Evolutionary conservation across 2,113 vertebrate genomes (phyloP).

Genomic region (Silurus meridionalis): DNA sequence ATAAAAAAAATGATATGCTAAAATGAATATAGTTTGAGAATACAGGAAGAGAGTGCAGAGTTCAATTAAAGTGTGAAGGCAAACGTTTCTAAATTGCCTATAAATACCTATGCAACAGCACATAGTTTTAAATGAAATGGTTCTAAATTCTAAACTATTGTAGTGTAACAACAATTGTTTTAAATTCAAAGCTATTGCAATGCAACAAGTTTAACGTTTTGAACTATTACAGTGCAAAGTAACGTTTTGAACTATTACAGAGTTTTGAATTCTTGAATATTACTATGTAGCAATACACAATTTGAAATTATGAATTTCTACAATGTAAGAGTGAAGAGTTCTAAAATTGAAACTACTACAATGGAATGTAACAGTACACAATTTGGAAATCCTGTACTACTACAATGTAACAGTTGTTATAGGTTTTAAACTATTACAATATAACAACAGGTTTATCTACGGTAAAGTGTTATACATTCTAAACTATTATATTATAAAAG

Average conservation of each 20-base stretch:
- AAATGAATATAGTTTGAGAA: too few relatives aligned
- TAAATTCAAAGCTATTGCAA: too few relatives aligned
- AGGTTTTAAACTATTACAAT: not conserved
- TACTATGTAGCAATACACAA: not conserved
- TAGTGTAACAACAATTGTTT: too few relatives aligned
- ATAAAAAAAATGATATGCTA: too few relatives aligned
- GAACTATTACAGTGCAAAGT: too few relatives aligned
- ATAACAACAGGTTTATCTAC: not conserved
- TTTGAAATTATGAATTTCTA: not conserved
- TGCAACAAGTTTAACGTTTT: too few relatives aligned
- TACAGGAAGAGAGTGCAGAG: too few relatives aligned
- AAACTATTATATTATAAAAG: not conserved
- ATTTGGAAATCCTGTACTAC: not conserved
- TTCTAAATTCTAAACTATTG: not conserved
- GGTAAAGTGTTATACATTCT: not conserved
- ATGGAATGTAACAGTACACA: not conserved
- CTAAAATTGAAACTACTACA: not conserved
- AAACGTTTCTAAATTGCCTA: not conserved
- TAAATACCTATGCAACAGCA: too few relatives aligned
- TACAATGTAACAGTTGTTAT: not conserved
- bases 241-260: too few relatives aligned
- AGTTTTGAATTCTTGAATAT: not conserved
- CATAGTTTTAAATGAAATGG: too few relatives aligned
- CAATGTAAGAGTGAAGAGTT: not conserved
- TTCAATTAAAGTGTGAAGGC: not conserved